Evolutionary conservation across 2,113 vertebrate species (phyloP).

Genomic region (Blennius ocellaris): DNA sequence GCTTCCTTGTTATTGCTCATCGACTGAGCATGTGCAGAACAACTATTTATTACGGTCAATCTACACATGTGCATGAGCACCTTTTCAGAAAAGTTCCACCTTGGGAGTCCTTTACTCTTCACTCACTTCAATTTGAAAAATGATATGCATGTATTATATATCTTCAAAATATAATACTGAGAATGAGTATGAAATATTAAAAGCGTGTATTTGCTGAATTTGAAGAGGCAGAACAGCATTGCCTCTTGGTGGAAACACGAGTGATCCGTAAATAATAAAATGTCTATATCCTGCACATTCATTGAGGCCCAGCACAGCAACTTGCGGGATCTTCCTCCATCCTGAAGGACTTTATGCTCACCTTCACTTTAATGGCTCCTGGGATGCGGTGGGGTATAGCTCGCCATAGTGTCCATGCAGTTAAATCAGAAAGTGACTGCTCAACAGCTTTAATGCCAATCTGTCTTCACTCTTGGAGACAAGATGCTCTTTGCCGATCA

Average conservation of each 20-base stretch:
- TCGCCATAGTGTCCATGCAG: background rate
- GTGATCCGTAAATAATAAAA: background rate
- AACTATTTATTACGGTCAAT: too few relatives aligned
- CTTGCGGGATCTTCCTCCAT: background rate
- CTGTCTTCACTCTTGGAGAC: conserved; percentile 23
- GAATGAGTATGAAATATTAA: too few relatives aligned
- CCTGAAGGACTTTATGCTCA: conserved; percentile 11
- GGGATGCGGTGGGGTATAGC: background rate
- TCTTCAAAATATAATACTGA: too few relatives aligned
- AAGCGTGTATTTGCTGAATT: background rate
- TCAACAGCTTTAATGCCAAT: conserved; percentile 22
- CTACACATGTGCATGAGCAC: too few relatives aligned
- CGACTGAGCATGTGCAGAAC: too few relatives aligned
- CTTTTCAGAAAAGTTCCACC: too few relatives aligned
- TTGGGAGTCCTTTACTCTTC: too few relatives aligned
- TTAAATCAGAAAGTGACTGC: conserved; percentile 30
- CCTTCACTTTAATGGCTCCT: conserved; percentile 30
- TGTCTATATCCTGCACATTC: background rate
- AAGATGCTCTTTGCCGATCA: conserved; percentile 1
- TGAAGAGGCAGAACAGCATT: background rate
- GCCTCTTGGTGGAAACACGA: background rate
- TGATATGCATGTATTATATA: too few relatives aligned
- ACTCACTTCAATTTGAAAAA: too few relatives aligned
- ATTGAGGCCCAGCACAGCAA: background rate
- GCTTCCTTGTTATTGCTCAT: too few relatives aligned